These are phyloP conservation scores for Chloroceryle aenea DNA, from an alignment of 2,113 vertebrate genomes.

Conservation along the genomic window DNA sequence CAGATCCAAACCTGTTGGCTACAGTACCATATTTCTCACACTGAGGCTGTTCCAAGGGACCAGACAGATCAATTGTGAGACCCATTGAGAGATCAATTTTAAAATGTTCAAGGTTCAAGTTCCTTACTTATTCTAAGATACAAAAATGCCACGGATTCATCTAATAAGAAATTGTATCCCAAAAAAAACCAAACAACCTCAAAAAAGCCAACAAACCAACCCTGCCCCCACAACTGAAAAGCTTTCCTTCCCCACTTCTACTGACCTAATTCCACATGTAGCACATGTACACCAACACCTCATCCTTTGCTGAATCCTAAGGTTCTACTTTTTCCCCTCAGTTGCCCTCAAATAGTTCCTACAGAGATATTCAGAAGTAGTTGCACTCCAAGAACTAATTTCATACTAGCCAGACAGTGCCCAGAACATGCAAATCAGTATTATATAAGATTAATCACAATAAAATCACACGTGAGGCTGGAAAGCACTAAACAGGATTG, in stretches of 20 bases:
- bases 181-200: background rate
- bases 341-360: background rate
- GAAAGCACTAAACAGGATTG: background rate
- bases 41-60: background rate
- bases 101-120: background rate
- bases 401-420: background rate
- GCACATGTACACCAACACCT: accelerated
- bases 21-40: background rate
- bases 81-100: accelerated
- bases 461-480: background rate
- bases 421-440: background rate
- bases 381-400: background rate
- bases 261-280: background rate
- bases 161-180: background rate
- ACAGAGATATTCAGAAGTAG: background rate
- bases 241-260: background rate
- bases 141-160: background rate
- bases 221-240: background rate
- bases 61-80: background rate
- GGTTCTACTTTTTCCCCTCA: background rate
- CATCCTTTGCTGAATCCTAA: background rate
- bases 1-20: background rate
- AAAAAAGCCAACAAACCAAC: too few species aligned
- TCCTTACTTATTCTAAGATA: background rate
- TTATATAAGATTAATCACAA: background rate